Evolutionary conservation across 2,797 vertebrate species (phyloP).

Genomic region (Denticeps clupeoides): DNA sequence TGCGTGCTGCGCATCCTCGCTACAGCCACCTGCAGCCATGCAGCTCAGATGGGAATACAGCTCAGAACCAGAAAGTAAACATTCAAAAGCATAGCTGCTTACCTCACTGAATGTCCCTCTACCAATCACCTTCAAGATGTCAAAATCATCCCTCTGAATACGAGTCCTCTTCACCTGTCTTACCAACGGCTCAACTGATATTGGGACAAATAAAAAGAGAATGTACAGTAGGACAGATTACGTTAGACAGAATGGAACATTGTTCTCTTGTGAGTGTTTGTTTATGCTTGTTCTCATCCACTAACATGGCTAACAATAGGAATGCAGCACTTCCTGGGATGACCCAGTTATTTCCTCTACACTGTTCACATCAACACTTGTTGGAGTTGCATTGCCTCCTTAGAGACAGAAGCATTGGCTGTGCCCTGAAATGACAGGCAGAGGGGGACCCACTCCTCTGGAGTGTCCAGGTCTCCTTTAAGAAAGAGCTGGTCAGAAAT

Average conservation of each 20-base stretch:
- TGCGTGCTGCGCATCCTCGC: constrained; percentile 64
- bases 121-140: constrained; percentile 78
- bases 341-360: neutral
- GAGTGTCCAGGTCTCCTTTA: too few species aligned
- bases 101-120: constrained; percentile 72
- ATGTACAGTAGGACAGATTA: neutral
- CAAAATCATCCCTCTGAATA: constrained; percentile 74
- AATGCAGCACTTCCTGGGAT: neutral
- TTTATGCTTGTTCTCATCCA: neutral
- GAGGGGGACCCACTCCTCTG: constrained; percentile 24
- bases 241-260: too few species aligned
- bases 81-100: neutral
- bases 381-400: neutral
- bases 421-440: constrained; percentile 8
- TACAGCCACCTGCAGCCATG: constrained; percentile 61
- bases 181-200: constrained; percentile 65
- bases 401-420: constrained; percentile 1
- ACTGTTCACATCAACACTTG: constrained; percentile 15
- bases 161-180: constrained; percentile 61
- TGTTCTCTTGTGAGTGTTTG: neutral
- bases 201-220: constrained; percentile 2
- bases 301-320: constrained; percentile 1
- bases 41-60: neutral
- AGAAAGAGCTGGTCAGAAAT: constrained; percentile 25
- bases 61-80: neutral